Percentiles rank a stretch among this genome's conserved stretches.
These are phyloP conservation scores for Leptinotarsa haldemani DNA, from an alignment of 2,888 invertebrate species.

Conservation along the genomic window DNA sequence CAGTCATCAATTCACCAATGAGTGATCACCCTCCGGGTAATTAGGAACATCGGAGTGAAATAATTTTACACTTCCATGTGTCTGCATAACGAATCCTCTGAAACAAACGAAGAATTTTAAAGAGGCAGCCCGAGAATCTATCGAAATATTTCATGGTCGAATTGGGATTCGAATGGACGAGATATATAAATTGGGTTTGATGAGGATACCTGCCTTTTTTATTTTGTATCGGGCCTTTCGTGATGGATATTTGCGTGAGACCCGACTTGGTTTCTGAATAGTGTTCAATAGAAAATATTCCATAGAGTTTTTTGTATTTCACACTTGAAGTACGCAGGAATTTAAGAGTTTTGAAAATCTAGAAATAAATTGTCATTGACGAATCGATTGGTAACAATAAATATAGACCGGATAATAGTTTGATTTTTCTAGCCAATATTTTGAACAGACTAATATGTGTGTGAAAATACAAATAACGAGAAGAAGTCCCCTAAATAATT, in stretches of 20 bases:
- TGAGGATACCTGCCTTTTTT: conserved; percentile 20
- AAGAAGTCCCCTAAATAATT: no score
- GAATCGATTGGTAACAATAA: no score
- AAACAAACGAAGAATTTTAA: conserved; percentile 50
- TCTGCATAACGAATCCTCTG: conserved; percentile 52
- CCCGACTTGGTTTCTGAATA: not conserved
- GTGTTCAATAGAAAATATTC: no score
- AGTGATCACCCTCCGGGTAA: conserved; percentile 53
- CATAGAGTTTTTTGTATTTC: not conserved
- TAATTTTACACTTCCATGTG: conserved; percentile 58
- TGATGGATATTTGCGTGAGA: not conserved
- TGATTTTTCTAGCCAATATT: no score
- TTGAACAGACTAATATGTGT: no score
- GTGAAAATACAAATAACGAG: no score
- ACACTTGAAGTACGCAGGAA: no score
- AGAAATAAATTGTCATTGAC: no score
- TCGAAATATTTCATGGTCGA: conserved; percentile 31
- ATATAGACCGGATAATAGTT: no score
- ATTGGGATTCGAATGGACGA: conserved; percentile 13
- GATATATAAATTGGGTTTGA: conserved; percentile 23
- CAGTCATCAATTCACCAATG: conserved; percentile 55
- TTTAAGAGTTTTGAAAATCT: no score
- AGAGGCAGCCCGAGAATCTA: conserved; percentile 45
- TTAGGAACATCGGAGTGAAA: conserved; percentile 55
- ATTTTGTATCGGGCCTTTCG: not conserved